Percentiles rank a stretch among this genome's conserved stretches.
Evolutionary conservation across 2,888 invertebrate species (phyloP).

Genomic region (Leucophora obtusa): DNA sequence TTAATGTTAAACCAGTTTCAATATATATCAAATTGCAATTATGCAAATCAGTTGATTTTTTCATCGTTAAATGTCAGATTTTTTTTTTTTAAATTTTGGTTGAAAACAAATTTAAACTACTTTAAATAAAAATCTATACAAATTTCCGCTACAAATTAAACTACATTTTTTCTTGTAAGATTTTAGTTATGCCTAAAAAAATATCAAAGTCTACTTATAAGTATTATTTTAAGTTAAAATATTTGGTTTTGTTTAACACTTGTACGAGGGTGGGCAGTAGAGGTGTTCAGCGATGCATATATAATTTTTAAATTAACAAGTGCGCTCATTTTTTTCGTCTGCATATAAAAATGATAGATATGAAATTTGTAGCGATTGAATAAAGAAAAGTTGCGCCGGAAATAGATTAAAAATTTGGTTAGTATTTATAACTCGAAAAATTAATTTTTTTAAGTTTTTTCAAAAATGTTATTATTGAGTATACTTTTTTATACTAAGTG

Average conservation of each 20-base stretch:
- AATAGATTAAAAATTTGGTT: no score
- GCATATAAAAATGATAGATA: no score
- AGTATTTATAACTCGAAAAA: no score
- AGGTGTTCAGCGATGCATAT: no score
- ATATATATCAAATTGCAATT: slow-evolving; percentile 50
- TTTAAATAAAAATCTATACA: slow-evolving; percentile 37
- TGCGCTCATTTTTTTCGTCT: no score
- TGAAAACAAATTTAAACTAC: slow-evolving; percentile 34
- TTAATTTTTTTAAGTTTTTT: no score
- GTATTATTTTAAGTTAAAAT: slow-evolving; percentile 21
- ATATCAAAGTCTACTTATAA: slow-evolving; percentile 22
- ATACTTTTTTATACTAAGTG: no score
- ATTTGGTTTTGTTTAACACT: slow-evolving; percentile 4
- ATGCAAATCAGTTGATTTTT: slow-evolving; percentile 54
- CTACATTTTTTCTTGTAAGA: slow-evolving; percentile 6
- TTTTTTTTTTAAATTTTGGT: slow-evolving; percentile 26
- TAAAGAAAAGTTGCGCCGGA: no score
- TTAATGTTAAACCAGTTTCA: slow-evolving; percentile 51
- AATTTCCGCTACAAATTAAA: slow-evolving; percentile 53
- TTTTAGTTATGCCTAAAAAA: slow-evolving; percentile 42
- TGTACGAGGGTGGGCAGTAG: slow-evolving; percentile 15
- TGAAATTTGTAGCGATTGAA: no score
- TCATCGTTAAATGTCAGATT: slow-evolving; percentile 59
- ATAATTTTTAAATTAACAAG: no score
- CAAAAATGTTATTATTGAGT: no score